Evolutionary conservation across 2,797 vertebrate species (phyloP).

Genomic region (Notoglanidium macrostoma): DNA sequence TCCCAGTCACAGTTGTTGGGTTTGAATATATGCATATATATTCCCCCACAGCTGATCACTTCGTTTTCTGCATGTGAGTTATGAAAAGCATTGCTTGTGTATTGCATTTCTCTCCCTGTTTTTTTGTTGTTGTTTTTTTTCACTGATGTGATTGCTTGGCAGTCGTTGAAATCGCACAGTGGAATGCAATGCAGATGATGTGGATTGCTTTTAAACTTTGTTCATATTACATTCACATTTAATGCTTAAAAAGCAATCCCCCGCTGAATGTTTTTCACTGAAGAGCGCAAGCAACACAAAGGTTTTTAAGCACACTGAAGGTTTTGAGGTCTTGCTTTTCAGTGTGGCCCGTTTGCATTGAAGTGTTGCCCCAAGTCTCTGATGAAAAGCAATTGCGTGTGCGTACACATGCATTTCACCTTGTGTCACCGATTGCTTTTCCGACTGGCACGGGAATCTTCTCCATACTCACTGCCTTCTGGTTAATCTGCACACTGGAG

Average conservation of each 20-base stretch:
- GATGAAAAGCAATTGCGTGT: slow-evolving; percentile 27
- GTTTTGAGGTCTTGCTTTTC: not conserved
- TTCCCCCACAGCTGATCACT: not conserved
- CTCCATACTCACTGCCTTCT: slow-evolving; percentile 14
- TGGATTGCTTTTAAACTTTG: slow-evolving; percentile 18
- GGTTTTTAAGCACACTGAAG: not conserved
- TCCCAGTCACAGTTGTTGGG: not conserved
- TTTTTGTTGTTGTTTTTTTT: not conserved
- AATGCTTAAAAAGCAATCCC: slow-evolving; percentile 22
- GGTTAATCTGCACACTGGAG: not conserved
- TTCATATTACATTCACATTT: slow-evolving; percentile 15
- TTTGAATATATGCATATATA: not conserved
- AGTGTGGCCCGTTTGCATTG: slow-evolving; percentile 4
- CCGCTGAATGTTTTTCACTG: slow-evolving; percentile 20
- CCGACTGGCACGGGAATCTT: not conserved
- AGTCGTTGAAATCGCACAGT: not conserved
- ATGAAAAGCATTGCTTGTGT: slow-evolving; percentile 5
- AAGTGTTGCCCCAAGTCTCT: not conserved
- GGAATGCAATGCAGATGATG: slow-evolving; percentile 10
- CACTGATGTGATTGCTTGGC: slow-evolving; percentile 6
- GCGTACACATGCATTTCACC: not conserved
- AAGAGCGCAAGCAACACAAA: slow-evolving; percentile 18
- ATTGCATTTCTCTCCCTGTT: not conserved
- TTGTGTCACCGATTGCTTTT: slow-evolving; percentile 15
- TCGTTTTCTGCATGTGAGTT: not conserved